Conservation (phyloP, 2,797 vertebrate species). For the Trachops cirrhosus region DNA sequence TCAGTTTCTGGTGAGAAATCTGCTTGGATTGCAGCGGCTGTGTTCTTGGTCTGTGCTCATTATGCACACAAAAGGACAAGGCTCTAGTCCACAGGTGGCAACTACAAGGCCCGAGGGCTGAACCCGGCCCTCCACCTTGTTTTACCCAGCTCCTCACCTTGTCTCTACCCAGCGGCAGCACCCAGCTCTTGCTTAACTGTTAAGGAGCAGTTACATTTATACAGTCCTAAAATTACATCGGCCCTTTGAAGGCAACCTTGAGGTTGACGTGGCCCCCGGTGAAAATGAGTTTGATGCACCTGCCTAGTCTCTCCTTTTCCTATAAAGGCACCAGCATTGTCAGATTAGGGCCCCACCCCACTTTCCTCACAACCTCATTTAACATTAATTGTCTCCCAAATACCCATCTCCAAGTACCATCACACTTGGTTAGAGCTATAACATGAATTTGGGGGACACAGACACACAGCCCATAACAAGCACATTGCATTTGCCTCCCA, state of each 20-base stretch:
- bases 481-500: neutral
- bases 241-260: no score
- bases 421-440: neutral
- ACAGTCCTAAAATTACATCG: no score
- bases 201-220: no score
- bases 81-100: no score
- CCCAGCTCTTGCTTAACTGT: no score
- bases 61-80: neutral
- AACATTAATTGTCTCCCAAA: neutral
- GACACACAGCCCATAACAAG: neutral
- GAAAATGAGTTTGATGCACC: no score
- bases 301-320: neutral
- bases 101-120: no score
- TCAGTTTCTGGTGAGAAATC: neutral
- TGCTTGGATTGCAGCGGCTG: neutral
- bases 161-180: no score
- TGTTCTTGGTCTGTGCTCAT: neutral
- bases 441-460: neutral
- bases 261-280: no score
- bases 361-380: neutral
- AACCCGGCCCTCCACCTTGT: no score
- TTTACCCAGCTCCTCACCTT: no score
- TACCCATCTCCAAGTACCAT: neutral
- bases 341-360: neutral
- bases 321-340: neutral